These are phyloP conservation scores for Acanthopleura granulata DNA, from an alignment of 2,888 invertebrate species.

Conservation along the genomic window DNA sequence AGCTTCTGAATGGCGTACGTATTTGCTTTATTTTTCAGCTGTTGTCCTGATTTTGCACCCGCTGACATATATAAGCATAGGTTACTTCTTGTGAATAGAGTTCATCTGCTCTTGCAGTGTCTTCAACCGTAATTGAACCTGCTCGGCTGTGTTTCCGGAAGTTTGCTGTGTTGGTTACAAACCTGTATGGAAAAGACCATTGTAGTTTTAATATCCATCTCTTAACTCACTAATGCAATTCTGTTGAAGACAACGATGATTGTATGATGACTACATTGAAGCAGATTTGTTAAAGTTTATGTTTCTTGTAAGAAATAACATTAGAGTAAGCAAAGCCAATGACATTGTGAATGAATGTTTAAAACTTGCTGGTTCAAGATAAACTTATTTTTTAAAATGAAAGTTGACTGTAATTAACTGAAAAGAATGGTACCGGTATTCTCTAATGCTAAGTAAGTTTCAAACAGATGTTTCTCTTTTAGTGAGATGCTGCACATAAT, in stretches of 20 bases:
- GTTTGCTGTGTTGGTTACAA: slow-evolving; percentile 9
- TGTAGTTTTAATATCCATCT: slow-evolving; percentile 13
- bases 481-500: background rate
- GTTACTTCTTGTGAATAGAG: background rate
- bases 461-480: background rate
- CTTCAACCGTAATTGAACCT: background rate
- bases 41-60: slow-evolving; percentile 11
- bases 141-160: background rate
- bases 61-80: background rate
- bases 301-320: too few relatives aligned
- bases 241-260: too few relatives aligned
- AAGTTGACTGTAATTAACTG: too few relatives aligned
- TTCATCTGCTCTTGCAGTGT: background rate
- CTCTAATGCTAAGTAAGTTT: background rate
- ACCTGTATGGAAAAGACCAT: slow-evolving; percentile 2
- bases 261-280: too few relatives aligned
- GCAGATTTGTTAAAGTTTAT: too few relatives aligned
- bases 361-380: too few relatives aligned
- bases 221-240: background rate
- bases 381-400: too few relatives aligned
- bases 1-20: slow-evolving; percentile 11
- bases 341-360: too few relatives aligned
- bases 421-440: background rate
- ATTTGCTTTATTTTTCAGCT: slow-evolving; percentile 4
- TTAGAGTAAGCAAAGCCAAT: too few relatives aligned